These are phyloP conservation scores for Antitype chi DNA, from an alignment of 2,888 invertebrate genomes.

Conservation along the genomic window DNA sequence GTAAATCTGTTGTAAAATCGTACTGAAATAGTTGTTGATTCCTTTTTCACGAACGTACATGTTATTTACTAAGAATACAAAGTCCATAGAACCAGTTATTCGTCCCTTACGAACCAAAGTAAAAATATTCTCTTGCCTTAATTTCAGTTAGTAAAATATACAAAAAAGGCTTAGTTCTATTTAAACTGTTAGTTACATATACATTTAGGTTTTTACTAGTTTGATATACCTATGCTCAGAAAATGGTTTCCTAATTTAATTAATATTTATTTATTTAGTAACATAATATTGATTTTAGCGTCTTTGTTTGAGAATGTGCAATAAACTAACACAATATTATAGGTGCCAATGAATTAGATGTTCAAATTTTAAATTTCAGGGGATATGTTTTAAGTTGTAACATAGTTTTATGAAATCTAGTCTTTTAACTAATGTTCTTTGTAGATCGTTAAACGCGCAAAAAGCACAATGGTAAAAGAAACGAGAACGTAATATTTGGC, in stretches of 20 bases:
- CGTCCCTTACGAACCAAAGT: constrained; percentile 55
- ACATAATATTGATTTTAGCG: constrained; percentile 29
- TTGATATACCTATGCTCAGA: constrained; percentile 73
- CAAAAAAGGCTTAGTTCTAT: constrained; percentile 25
- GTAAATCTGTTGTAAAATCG: constrained; percentile 53
- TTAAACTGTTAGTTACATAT: constrained; percentile 41
- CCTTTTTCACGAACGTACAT: constrained; percentile 35
- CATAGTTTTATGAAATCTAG: constrained; percentile 67
- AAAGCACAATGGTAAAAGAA: constrained; percentile 3
- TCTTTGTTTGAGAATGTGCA: constrained; percentile 57
- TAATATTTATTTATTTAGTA: constrained; percentile 60
- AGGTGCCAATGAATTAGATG: constrained; percentile 64
- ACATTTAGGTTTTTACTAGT: constrained; percentile 62
- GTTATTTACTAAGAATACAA: constrained; percentile 15
- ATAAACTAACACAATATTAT: constrained; percentile 62
- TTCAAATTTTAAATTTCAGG: constrained; percentile 41
- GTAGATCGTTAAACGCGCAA: constrained; percentile 19
- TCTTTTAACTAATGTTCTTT: constrained; percentile 60
- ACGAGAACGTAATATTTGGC: not conserved
- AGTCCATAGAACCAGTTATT: constrained; percentile 26
- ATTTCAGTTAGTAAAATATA: constrained; percentile 62
- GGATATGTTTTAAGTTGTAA: constrained; percentile 47
- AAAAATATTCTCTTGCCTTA: constrained; percentile 56
- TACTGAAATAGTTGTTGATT: constrained; percentile 56
- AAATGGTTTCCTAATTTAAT: constrained; percentile 79